Evolutionary conservation across 2,113 vertebrate genomes (phyloP), one percentile per base, ranked within the genome.

Genomic region (Microcebus tavaratra): DNA sequence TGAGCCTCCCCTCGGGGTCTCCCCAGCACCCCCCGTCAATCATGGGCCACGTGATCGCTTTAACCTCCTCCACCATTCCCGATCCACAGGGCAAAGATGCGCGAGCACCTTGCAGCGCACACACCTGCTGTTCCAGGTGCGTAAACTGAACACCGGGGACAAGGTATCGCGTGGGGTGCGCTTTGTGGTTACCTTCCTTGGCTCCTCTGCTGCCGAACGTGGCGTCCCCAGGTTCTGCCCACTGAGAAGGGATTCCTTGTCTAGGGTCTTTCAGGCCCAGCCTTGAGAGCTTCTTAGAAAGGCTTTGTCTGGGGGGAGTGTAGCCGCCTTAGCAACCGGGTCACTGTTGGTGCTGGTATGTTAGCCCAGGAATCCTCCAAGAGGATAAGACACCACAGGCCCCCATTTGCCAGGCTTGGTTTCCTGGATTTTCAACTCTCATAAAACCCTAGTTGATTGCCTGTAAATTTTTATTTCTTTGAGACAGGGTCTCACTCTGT

Each of bases 101-200:
- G 27, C 31, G 23, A 34, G 61, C 10, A 0, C 2, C 9, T 0
- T 3, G 2, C 9, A 27, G n/a, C 27, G 31, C 36, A 42, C 34
- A 11, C 0, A 1, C 17, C 8, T 1, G 65, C 21, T 12, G 45
- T 57, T 48, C 75, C 5, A 61, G 20, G 4, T 2, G 1, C 48
- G 78, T 8, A 1, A 29, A 21, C 4, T 4, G n/a, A 21, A 31
- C 45, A 1, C 21, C 0, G 36, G 72, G 53, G 27, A 5, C 23
- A 7, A 27, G 45, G 39, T 12, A 1, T 4, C 3, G 0, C 8
- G 2, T 5, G 23, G 5, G 3, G 5, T 23, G 13, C 23, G 29
- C 50, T 36, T 1, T 2, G 25, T 10, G 31, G 11, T 15, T 55
- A 27, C 57, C 67, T 63, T 59, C 63, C 39, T 21, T 1, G 5